These are phyloP conservation scores for Norana najaformis DNA, from an alignment of 2,888 invertebrate genomes.

Conservation along the genomic window DNA sequence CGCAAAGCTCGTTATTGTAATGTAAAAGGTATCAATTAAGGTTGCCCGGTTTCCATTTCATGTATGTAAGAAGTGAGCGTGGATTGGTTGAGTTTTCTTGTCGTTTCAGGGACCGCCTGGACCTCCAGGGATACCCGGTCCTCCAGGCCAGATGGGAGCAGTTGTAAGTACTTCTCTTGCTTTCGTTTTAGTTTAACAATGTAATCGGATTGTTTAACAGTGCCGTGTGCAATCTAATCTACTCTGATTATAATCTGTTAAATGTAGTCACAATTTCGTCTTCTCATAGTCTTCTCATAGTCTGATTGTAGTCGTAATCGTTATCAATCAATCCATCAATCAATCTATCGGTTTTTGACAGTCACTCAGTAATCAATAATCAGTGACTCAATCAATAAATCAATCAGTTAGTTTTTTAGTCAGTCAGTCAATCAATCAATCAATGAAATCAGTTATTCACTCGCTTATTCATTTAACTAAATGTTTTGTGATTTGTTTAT, in stretches of 20 bases:
- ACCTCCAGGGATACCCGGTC: constrained; percentile 35
- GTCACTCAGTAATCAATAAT: neutral
- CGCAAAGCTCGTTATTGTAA: no score
- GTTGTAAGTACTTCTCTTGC: constrained; percentile 1
- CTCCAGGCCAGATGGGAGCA: constrained; percentile 31
- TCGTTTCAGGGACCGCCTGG: constrained; percentile 35
- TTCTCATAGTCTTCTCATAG: neutral
- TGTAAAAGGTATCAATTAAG: neutral
- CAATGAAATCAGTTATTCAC: no score
- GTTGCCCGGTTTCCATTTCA: neutral
- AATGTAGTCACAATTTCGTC: neutral
- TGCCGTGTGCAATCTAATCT: no score
- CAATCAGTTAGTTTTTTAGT: no score
- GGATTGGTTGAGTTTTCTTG: neutral
- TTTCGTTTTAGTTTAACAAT: no score
- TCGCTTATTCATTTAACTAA: no score
- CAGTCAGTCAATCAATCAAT: neutral
- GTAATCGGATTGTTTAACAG: no score
- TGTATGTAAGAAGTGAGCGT: neutral
- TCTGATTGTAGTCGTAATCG: neutral
- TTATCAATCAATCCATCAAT: neutral
- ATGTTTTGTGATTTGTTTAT: neutral
- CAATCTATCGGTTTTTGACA: neutral
- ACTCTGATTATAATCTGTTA: neutral
- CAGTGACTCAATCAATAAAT: no score